Evolutionary conservation across 2,888 invertebrate genomes (phyloP).

Genomic region (Molorchus minor): DNA sequence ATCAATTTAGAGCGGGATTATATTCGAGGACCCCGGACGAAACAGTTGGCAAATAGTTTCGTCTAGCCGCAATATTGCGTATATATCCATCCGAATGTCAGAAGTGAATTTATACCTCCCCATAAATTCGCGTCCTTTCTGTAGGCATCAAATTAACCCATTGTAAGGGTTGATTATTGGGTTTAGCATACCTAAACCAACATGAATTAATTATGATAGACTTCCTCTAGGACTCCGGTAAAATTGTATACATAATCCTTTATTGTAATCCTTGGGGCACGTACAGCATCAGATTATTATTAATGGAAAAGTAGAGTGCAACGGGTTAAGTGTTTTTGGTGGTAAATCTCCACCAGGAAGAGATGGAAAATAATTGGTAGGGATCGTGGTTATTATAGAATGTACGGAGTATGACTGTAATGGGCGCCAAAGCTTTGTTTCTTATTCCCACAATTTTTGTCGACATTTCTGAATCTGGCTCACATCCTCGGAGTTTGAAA

Average conservation of each 20-base stretch:
- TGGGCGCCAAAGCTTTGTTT: too few relatives aligned
- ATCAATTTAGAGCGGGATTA: not conserved
- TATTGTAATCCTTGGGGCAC: slow-evolving; percentile 17
- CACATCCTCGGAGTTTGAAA: too few relatives aligned
- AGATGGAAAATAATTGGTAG: too few relatives aligned
- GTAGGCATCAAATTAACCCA: slow-evolving; percentile 38
- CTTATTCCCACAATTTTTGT: too few relatives aligned
- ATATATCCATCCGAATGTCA: slow-evolving; percentile 23
- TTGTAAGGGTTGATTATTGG: slow-evolving; percentile 39
- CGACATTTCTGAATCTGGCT: too few relatives aligned
- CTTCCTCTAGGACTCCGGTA: slow-evolving; percentile 27
- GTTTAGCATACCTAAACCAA: slow-evolving; percentile 39
- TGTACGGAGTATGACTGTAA: too few relatives aligned
- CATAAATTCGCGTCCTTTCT: slow-evolving; percentile 37
- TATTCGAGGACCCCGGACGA: not conserved
- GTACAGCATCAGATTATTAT: slow-evolving; percentile 23
- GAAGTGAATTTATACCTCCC: slow-evolving; percentile 34
- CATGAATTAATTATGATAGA: slow-evolving; percentile 40
- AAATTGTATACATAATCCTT: slow-evolving; percentile 26
- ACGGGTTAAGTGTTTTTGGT: not conserved
- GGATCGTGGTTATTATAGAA: too few relatives aligned
- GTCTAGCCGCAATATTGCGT: slow-evolving; percentile 18
- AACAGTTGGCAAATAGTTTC: slow-evolving; percentile 10
- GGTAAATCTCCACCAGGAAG: too few relatives aligned
- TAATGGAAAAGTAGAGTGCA: slow-evolving; percentile 20